Evolutionary conservation across 1,140 invertebrate species (phyloP), one percentile per base, ranked within the genome.

Genomic region (Goniozus legneri): DNA sequence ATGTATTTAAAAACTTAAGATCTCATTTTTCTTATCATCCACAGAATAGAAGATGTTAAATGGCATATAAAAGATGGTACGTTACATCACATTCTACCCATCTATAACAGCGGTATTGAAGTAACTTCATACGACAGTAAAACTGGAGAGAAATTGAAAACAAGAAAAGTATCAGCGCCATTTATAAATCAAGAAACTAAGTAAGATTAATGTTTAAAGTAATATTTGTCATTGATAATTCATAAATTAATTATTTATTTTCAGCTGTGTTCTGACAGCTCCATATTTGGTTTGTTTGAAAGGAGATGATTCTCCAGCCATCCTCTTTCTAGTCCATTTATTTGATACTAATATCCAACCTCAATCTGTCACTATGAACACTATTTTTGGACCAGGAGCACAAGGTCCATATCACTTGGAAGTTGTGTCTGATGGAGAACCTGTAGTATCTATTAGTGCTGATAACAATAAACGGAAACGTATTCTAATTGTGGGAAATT

Each of bases 21-120:
- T n/a, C n/a, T n/a, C 41, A 47, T 52, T 37, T 37, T 13, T 51
- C 30, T 40, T 38, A 42, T 50, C 0, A 38, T 40, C 45, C 49
- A 34, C 40, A 72, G 73, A 40, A 59, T 73, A 50, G 64, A 75
- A 54, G 67, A 76, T 55, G 69, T 75, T 3, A 73, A 70, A 36
- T 87, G 83, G 84, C 79, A 82, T 62, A 79, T 85, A 31, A 77
- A 81, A 50, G 76, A 83, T 52, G 79, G 79, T 16, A 70, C 80
- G 32, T 64, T 89, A 12, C 77, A 86, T 47, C 85, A 88, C 64
- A 77, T 88, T 56, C 58, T 86, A 34, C 83, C 84, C 1, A 75
- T 80, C 14, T 79, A 80, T 56, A 79, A 79, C 10, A 83, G 81
- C 20, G 83, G 85, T 47, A 65, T 88, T n/a, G 85, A 88, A 69